These are phyloP conservation scores for Drosophila littoralis DNA, from an alignment of 1,140 invertebrate species.

Conservation along the genomic window DNA sequence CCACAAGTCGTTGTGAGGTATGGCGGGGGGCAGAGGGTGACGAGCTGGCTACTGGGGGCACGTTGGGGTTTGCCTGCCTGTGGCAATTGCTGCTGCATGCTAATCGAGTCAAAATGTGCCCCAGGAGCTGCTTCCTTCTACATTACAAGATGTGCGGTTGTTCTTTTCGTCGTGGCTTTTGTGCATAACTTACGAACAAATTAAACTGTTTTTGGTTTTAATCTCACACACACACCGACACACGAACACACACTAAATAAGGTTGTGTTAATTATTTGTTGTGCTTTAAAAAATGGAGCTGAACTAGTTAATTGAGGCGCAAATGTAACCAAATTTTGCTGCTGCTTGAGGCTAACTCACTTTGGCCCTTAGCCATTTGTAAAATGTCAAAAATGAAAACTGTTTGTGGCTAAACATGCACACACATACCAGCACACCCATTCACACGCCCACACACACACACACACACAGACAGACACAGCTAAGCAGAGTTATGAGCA, in stretches of 20 bases:
- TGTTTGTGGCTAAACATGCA: conserved; percentile 13
- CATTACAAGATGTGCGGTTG: conserved; percentile 28
- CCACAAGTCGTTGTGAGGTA: conserved; percentile 1
- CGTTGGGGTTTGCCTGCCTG: background rate
- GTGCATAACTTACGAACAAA: conserved; percentile 57
- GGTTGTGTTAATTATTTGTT: conserved; percentile 24
- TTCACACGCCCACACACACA: background rate
- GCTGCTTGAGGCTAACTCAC: background rate
- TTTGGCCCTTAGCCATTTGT: conserved; percentile 2
- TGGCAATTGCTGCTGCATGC: conserved; percentile 50
- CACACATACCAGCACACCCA: background rate
- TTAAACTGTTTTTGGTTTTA: conserved; percentile 46
- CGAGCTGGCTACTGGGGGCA: background rate
- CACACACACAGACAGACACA: background rate
- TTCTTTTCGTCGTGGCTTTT: conserved; percentile 39
- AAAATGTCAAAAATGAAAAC: conserved; percentile 3
- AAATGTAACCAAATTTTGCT: conserved; percentile 24
- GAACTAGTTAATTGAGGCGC: conserved; percentile 32
- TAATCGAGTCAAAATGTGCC: conserved; percentile 56
- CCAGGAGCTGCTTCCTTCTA: conserved; percentile 16
- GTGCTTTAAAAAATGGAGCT: background rate
- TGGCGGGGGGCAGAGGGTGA: no score
- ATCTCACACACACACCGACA: conserved; percentile 2
- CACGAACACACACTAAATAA: background rate
- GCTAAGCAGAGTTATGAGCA: conserved; percentile 15